phyloP scores from a whole-genome alignment of 2,888 invertebrate genomes.

The Eristalis tenax region DNA sequence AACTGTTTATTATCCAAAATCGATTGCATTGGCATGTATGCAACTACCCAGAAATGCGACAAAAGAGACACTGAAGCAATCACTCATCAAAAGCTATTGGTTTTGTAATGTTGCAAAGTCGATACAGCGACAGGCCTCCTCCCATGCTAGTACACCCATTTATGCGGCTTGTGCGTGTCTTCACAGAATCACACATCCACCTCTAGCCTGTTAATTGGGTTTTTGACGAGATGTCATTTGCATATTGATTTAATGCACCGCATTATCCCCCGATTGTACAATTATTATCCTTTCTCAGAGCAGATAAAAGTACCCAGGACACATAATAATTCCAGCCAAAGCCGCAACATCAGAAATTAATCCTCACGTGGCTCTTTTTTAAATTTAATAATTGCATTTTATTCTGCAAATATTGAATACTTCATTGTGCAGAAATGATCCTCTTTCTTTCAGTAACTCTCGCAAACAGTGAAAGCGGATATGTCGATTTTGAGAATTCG shows the following conservation, averaged over 20 bases:
- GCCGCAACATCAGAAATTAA: conserved; percentile 6
- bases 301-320: conserved; percentile 5
- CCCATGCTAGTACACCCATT: too few relatives aligned
- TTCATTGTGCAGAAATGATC: conserved; percentile 16
- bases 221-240: conserved; percentile 42
- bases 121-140: too few relatives aligned
- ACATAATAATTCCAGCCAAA: not conserved
- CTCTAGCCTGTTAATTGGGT: conserved; percentile 27
- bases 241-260: conserved; percentile 47
- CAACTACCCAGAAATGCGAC: too few relatives aligned
- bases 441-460: conserved; percentile 23
- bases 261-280: not conserved
- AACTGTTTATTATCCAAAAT: too few relatives aligned
- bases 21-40: too few relatives aligned
- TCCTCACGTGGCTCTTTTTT: conserved; percentile 3
- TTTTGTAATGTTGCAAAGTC: too few relatives aligned
- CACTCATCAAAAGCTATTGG: too few relatives aligned
- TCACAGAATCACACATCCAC: not conserved
- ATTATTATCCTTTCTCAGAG: conserved; percentile 18
- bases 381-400: conserved; percentile 4
- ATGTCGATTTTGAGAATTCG: conserved; percentile 32
- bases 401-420: not conserved
- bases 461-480: conserved; percentile 9
- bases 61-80: too few relatives aligned
- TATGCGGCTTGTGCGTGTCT: not conserved